phyloP scores from a whole-genome alignment of 2,888 invertebrate species.

The Cybosia mesomella region DNA sequence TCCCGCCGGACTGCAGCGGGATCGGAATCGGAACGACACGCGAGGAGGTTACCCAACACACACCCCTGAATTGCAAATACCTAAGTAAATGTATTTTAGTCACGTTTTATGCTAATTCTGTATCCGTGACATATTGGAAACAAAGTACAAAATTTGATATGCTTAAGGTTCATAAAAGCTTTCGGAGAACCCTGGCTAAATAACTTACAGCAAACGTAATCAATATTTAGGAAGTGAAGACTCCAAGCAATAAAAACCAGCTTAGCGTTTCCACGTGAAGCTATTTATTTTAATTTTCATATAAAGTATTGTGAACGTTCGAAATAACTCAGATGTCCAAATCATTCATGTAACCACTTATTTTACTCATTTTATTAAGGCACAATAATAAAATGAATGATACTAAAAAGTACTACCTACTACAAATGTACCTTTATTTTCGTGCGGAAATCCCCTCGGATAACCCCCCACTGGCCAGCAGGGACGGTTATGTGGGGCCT shows the following conservation, averaged over 20 bases:
- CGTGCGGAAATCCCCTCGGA: no score
- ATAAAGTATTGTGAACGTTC: neutral
- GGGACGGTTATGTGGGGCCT: no score
- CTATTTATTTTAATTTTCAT: neutral
- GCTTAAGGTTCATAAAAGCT: slow-evolving; percentile 1
- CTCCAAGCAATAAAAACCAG: neutral
- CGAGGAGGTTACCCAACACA: no score
- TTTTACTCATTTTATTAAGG: no score
- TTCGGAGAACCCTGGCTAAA: neutral
- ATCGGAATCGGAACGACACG: no score
- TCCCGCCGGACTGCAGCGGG: no score
- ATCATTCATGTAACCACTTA: no score
- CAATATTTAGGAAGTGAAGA: slow-evolving; percentile 3
- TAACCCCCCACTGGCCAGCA: no score
- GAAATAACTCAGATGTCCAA: neutral
- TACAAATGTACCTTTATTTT: neutral
- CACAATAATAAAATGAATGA: neutral
- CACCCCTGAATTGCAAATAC: slow-evolving; percentile 2
- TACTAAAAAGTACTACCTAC: neutral
- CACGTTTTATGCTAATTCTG: slow-evolving; percentile 14
- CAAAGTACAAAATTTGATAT: slow-evolving; percentile 4
- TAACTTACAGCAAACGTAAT: slow-evolving; percentile 1
- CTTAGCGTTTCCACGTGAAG: neutral
- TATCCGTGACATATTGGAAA: slow-evolving; percentile 8
- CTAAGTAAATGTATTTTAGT: slow-evolving; percentile 12